Base-by-base conservation (phyloP, 2,113 vertebrate species). In the Poeciliopsis prolifica region DNA sequence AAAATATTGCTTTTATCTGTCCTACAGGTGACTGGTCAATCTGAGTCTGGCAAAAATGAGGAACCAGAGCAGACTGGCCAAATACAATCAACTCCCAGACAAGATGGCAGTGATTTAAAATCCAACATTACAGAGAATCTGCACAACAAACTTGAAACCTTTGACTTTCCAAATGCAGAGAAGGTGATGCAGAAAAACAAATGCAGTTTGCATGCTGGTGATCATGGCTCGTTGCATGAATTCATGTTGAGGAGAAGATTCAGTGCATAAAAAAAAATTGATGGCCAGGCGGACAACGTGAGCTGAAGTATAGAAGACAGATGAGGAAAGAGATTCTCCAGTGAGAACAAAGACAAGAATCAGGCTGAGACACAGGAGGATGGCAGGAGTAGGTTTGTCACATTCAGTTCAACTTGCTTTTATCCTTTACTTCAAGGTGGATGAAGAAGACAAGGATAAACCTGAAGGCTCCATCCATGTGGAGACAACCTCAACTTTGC, bases 131-230 rank as follows among this genome's bases (percentile, higher is more conserved):
- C 62, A 24, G 81, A 88, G 6, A 61, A 87, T 30, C n/a, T 0
- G 17, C 67, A 29, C 0, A 66, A 65, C 13, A 61, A 65, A 54
- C 77, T 66, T 63, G 48, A 65, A 7, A 44, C 65, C 24, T 42
- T 42, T 42, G 75, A 72, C 3, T 35, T 63, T n/a, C 17, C 54
- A 58, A 51, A 28, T 44, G 64, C 81, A 73, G 77, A 86, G 31
- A 76, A 89, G 85, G 87, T 92, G 81, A 85, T 73, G 33, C 28
- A 0, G 62, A 62, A 48, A 13, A 62, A 40, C 11, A 77, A 63
- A 29, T 33, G 19, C 26, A 10, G n/a, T 4, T 15, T 28, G 35
- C 0, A 26, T 54, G 44, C 31, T 48, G 28, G 10, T 11, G 35
- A 37, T 37, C 10, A 2, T 68, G 67, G 44, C 19, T 48, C 14